Conservation (phyloP, 2,888 invertebrate species). For the Adineta ricciae region DNA sequence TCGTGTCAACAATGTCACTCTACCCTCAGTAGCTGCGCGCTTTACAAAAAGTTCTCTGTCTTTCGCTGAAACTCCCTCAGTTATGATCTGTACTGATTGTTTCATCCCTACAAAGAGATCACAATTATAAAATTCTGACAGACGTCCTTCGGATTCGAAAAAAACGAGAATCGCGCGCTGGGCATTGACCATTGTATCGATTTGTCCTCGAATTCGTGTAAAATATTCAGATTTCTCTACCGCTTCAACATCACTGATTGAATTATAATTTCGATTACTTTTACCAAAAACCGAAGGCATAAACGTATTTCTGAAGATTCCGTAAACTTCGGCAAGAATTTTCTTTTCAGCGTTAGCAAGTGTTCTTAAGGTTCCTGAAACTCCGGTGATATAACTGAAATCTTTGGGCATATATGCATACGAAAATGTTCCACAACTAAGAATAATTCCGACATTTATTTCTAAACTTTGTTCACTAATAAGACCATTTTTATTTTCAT, state of each 20-base stretch:
- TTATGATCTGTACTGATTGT: not conserved
- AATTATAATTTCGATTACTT: not conserved
- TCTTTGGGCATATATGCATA: constrained; percentile 4
- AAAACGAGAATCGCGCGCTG: not conserved
- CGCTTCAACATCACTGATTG: not conserved
- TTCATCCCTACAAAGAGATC: not conserved
- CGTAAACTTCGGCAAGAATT: not conserved
- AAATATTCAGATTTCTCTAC: not conserved
- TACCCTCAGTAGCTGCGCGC: not conserved
- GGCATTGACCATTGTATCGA: not conserved
- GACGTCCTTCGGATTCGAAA: not conserved
- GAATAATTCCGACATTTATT: not conserved
- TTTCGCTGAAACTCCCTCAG: not conserved
- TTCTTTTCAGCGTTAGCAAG: not conserved
- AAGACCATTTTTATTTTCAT: not conserved
- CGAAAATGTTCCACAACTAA: constrained; percentile 8
- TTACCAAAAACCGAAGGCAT: constrained; percentile 17
- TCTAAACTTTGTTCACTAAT: not conserved
- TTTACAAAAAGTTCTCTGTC: not conserved
- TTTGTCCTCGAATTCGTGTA: not conserved
- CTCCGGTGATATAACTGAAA: not conserved
- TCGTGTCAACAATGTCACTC: constrained; percentile 23
- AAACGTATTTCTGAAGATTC: not conserved
- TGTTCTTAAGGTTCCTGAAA: not conserved
- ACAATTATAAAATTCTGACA: constrained; percentile 7